These are phyloP conservation scores for Mallotus villosus DNA, from an alignment of 2,797 vertebrate species.

Conservation along the genomic window DNA sequence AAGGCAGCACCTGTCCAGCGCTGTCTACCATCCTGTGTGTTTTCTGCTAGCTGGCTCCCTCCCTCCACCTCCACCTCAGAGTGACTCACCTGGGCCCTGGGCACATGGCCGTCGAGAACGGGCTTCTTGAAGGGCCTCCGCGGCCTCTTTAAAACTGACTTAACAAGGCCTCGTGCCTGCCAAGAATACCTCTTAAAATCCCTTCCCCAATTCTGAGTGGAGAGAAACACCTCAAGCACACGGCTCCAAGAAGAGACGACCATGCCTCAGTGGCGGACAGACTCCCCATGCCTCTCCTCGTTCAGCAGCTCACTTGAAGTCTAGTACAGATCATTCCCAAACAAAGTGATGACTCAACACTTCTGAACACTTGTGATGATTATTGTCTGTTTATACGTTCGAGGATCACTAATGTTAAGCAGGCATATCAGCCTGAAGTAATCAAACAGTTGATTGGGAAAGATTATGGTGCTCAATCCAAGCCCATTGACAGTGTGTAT, in stretches of 20 bases:
- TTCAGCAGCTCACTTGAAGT: conserved; percentile 27
- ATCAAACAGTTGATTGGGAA: conserved; percentile 44
- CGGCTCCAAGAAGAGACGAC: not conserved
- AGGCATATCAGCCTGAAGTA: conserved; percentile 50
- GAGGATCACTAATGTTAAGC: conserved; percentile 51
- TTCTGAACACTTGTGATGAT: conserved; percentile 4
- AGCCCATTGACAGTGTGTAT: conserved; percentile 65
- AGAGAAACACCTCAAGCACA: conserved; percentile 4
- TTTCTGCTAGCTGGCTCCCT: conserved; percentile 71
- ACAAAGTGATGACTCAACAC: not conserved
- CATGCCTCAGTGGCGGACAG: conserved; percentile 12
- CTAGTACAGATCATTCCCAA: conserved; percentile 33
- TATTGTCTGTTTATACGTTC: conserved; percentile 49
- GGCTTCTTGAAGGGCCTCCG: conserved; percentile 69
- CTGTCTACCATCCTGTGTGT: conserved; percentile 64
- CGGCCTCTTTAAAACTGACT: conserved; percentile 47
- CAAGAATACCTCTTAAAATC: conserved; percentile 43
- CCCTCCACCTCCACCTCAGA: conserved; percentile 65
- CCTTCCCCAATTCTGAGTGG: not conserved
- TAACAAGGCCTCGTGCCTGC: conserved; percentile 49
- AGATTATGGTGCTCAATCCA: conserved; percentile 44
- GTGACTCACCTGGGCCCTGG: conserved; percentile 76
- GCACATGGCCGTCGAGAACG: conserved; percentile 76
- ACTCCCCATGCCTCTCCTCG: conserved; percentile 36
- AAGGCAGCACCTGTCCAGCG: conserved; percentile 11